Base-by-base conservation (phyloP, 1,140 invertebrate genomes). In the Heliconius hewitsoni region DNA sequence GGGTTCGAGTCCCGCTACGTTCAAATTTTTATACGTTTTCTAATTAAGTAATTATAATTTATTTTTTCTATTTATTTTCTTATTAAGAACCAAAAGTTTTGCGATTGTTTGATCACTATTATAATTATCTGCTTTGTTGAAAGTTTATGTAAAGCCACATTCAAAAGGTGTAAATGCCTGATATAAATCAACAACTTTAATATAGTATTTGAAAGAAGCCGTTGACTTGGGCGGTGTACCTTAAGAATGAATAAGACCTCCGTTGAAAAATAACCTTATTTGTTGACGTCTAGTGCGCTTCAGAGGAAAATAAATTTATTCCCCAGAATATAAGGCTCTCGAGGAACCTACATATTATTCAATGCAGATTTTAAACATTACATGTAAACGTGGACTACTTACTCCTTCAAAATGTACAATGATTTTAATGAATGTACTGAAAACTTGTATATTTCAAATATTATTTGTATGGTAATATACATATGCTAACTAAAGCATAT, bases 201-300 rank as follows among this genome's bases (percentile, higher is more conserved):
- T 78, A 78, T 78, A 57, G 55, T 73, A 78, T 81, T 46, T 81
- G 78, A 83, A 83, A 83, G 81, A 75, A 81, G 80, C 81, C 88
- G 79, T 88, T 81, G 85, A 86, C 81, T 84, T 80, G 83, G 83
- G 79, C 82, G 84, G 81, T 82, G 84, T 84, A 83, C 76, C 76
- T 80, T 73, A 79, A 86, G 85, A 87, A 89, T 85, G 86, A 89
- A 89, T 90, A 89, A 90, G 89, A 86, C 81, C 83, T 83, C 86
- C 87, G 87, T 92, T 90, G 89, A 92, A 92, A 91, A 93, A 92
- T 92, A 92, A 91, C 87, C 87, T 93, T 93, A 91, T 93, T 93
- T 93, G 90, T 93, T 93, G 90, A 91, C 90, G 89, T 93, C 91
- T 92, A 90, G 86, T 91, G 83, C 86, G 87, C 88, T 91, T 85